A percentile compares a stretch with the other conserved stretches of the same genome.
Conservation (phyloP, 30 jellyfish, hydroid and myxozoan species). For the Aurelia coerulea region DNA sequence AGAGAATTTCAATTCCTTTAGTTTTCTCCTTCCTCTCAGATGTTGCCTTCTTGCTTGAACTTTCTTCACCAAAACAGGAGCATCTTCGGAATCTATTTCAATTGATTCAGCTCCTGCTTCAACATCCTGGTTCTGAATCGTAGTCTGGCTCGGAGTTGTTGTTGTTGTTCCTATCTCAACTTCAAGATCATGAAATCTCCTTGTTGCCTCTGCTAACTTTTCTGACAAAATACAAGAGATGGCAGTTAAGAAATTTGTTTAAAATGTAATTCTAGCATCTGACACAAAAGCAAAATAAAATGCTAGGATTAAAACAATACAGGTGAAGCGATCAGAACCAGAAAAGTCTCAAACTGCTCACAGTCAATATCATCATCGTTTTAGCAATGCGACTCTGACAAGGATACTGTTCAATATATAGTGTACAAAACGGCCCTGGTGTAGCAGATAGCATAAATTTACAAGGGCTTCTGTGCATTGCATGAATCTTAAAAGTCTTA, state of each 20-base stretch:
- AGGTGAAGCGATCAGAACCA: no score
- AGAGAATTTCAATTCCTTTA: slow-evolving; percentile 87
- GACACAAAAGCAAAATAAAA: no score
- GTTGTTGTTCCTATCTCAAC: slow-evolving; percentile 56
- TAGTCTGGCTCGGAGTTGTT: slow-evolving; percentile 19
- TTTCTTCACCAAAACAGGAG: slow-evolving; percentile 2
- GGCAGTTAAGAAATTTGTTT: background rate
- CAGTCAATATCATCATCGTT: no score
- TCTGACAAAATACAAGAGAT: slow-evolving; percentile 49
- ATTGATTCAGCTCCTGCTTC: slow-evolving; percentile 8
- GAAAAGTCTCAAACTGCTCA: no score
- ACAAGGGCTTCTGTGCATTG: no score
- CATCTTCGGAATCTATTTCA: slow-evolving; percentile 8
- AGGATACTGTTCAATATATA: no score
- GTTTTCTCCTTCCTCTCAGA: slow-evolving; percentile 53
- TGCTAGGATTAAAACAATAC: no score
- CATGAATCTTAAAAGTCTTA: no score
- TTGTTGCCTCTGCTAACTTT: slow-evolving; percentile 93
- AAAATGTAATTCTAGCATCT: no score
- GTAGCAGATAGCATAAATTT: no score
- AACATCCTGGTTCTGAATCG: slow-evolving; percentile 2
- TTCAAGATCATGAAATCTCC: slow-evolving; percentile 82
- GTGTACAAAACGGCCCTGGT: no score
- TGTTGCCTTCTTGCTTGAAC: slow-evolving; percentile 16
- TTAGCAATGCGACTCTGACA: no score